Conservation (phyloP, 2,797 vertebrate genomes). For the Hippoglossus hippoglossus region DNA sequence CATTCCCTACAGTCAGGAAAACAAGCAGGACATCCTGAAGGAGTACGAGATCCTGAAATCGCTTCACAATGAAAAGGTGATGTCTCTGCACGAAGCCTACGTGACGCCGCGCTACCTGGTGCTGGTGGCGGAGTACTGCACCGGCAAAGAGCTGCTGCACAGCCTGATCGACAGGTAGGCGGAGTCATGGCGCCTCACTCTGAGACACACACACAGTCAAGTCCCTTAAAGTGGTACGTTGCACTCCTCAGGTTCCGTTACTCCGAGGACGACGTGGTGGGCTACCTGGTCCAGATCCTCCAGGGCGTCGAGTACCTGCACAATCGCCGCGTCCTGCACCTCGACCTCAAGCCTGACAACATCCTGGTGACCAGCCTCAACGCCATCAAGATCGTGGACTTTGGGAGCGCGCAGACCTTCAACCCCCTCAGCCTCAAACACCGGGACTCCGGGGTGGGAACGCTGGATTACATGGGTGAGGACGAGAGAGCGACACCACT, state of each 20-base stretch:
- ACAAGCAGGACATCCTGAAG: slow-evolving; percentile 88
- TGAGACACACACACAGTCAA: slow-evolving; percentile 5
- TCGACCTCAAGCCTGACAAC: slow-evolving; percentile 96
- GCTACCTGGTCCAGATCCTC: slow-evolving; percentile 91
- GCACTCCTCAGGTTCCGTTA: slow-evolving; percentile 89
- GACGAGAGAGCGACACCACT: not conserved
- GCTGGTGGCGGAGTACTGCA: slow-evolving; percentile 93
- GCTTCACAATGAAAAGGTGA: slow-evolving; percentile 90
- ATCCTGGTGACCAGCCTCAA: slow-evolving; percentile 90
- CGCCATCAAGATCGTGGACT: slow-evolving; percentile 93
- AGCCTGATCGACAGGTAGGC: slow-evolving; percentile 88
- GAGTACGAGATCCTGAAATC: slow-evolving; percentile 95
- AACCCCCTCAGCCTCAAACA: slow-evolving; percentile 89
- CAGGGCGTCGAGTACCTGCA: slow-evolving; percentile 96
- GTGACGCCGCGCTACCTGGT: slow-evolving; percentile 96
- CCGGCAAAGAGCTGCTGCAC: slow-evolving; percentile 93
- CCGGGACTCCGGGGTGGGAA: slow-evolving; percentile 84
- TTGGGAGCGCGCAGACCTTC: slow-evolving; percentile 93
- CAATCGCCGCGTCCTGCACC: slow-evolving; percentile 87
- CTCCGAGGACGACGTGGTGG: slow-evolving; percentile 94
- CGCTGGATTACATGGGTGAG: slow-evolving; percentile 88
- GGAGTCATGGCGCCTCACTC: not conserved
- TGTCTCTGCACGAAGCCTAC: slow-evolving; percentile 95
- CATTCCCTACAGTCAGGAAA: slow-evolving; percentile 89
- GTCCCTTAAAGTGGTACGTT: not conserved